Base-by-base conservation (phyloP, 2,888 invertebrate genomes). In the Operophtera brumata region DNA sequence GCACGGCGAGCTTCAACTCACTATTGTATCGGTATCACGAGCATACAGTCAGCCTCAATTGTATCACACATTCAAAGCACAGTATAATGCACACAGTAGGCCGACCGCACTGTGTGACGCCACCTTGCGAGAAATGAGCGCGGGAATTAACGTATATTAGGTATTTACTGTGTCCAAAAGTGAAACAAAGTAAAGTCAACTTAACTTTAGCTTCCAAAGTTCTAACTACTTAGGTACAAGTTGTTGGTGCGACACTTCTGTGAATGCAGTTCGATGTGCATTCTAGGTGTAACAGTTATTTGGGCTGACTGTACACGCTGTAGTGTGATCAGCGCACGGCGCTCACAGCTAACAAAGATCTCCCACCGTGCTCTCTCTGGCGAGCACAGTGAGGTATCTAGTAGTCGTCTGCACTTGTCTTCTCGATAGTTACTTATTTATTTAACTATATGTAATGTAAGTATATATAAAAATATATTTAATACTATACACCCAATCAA, bases 401-500 rank as follows among this genome's bases (percentile, higher is more conserved):
- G 41, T 45, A 45, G 43, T 50, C 45, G 56, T 54, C 46, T 45
- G 54, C 60, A 52, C 58, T 52, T 45, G 52, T 55, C 56, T 39
- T 43, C 39, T 53, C 44, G 46, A 52, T 52, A 56, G 28, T 55
- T 57, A 55, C 57, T 57, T 46, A 30, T 12, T 37, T 35, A 40
- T 48, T 43, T 48, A 50, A 30, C 13, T 54, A 32, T n/a, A n/a
- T n/a, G n/a, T n/a, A n/a, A n/a, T 12, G 37, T 34, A 45, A 8
- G 13, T 40, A 42, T 34, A 49, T 41, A 48, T 47, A 51, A 47
- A 30, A 61, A 50, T 54, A 62, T 63, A 63, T 63, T 58, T 63
- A 60, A 41, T 60, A 57, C 47, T 59, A 57, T 61, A 64, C 61
- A 64, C 54, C 32, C 47, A 49, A 54, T 53, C 14, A 37, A 46